These are phyloP conservation scores for Sinodicranocentrus sp. DNA, from an alignment of 2,888 invertebrate genomes.

Conservation along the genomic window DNA sequence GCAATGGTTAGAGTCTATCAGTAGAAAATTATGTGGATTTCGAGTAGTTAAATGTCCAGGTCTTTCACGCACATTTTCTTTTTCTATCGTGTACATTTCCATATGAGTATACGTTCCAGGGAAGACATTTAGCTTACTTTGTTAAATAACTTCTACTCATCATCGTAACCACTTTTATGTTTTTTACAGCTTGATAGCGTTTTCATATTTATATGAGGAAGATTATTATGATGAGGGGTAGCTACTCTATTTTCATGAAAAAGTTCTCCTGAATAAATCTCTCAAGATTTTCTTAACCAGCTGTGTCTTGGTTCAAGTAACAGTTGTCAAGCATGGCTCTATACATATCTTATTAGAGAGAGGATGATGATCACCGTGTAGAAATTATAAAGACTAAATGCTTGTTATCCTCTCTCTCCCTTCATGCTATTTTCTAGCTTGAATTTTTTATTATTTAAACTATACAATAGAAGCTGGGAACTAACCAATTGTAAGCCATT, in stretches of 20 bases:
- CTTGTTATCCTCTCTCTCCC: too few species aligned
- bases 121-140: background rate
- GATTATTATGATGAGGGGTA: background rate
- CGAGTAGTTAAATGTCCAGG: background rate
- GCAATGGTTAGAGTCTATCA: background rate
- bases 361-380: too few species aligned
- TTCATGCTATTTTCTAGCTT: too few species aligned
- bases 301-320: background rate
- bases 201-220: background rate
- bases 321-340: conserved; percentile 29
- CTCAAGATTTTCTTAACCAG: too few species aligned
- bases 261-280: too few species aligned
- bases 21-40: background rate
- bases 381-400: too few species aligned
- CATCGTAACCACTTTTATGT: conserved; percentile 2
- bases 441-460: too few species aligned
- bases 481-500: too few species aligned
- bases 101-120: background rate
- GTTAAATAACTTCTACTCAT: background rate
- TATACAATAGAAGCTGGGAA: too few species aligned
- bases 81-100: too few species aligned
- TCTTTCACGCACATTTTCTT: background rate
- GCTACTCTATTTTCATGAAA: conserved; percentile 2
- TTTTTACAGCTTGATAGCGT: background rate
- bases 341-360: too few species aligned